Evolutionary conservation across 2,113 vertebrate species (phyloP).

Genomic region (Corythornis cristatus): DNA sequence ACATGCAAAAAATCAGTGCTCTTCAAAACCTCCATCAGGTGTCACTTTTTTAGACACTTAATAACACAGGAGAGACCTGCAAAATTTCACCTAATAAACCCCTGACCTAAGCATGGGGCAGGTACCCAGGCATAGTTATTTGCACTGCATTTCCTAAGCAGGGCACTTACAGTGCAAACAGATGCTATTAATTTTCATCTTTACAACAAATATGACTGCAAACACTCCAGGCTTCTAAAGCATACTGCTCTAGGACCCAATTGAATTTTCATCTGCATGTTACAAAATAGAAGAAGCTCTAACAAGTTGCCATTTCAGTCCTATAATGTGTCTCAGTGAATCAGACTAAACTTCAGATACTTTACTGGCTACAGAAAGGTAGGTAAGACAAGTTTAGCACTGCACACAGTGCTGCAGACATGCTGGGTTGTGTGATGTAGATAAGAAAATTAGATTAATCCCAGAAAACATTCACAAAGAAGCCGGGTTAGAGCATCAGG

Average conservation of each 20-base stretch:
- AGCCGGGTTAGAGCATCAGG: neutral
- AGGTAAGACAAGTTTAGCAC: neutral
- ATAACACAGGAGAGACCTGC: neutral
- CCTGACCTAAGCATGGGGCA: neutral
- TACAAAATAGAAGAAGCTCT: neutral
- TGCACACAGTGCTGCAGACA: neutral
- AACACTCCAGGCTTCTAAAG: neutral
- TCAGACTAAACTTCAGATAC: neutral
- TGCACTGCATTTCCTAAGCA: neutral
- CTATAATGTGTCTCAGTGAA: neutral
- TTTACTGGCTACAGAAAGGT: neutral
- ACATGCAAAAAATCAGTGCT: neutral
- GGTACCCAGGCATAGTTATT: neutral
- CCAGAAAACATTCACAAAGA: neutral
- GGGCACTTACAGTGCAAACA: neutral
- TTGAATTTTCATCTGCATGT: neutral
- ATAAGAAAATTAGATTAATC: slow-evolving; percentile 2
- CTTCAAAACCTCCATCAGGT: neutral
- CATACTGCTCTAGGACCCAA: neutral
- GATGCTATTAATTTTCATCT: neutral
- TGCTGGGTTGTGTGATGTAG: neutral
- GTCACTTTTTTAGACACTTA: neutral
- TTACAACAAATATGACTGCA: neutral
- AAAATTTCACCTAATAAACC: neutral
- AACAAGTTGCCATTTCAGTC: neutral